Evolutionary conservation across 2,113 vertebrate genomes (phyloP).

Genomic region (Illadopsis cleaveri): DNA sequence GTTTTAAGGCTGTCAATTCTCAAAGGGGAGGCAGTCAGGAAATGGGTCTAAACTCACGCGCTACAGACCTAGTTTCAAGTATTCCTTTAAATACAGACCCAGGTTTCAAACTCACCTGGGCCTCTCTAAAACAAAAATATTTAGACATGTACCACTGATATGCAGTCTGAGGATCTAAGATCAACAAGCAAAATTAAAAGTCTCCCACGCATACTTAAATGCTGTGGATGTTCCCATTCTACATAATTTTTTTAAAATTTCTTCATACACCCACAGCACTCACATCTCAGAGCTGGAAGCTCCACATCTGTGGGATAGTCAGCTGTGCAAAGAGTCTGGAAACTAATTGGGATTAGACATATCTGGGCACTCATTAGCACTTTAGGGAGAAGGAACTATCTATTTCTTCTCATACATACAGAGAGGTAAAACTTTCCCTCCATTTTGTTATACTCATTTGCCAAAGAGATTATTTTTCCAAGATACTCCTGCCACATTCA

Average conservation of each 20-base stretch:
- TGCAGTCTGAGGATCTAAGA: background rate
- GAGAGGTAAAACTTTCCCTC: background rate
- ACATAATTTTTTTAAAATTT: background rate
- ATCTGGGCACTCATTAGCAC: background rate
- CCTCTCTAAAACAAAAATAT: background rate
- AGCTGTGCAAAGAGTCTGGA: background rate
- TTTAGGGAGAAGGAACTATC: background rate
- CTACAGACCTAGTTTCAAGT: background rate
- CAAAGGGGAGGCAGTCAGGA: background rate
- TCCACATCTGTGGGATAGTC: background rate
- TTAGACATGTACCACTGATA: background rate
- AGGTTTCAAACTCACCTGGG: background rate
- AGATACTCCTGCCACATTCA: background rate
- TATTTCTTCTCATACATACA: background rate
- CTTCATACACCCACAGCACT: background rate
- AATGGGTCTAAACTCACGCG: background rate
- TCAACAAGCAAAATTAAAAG: background rate
- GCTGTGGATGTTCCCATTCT: background rate
- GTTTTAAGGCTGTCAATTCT: background rate
- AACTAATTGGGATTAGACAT: background rate
- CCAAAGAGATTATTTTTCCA: background rate
- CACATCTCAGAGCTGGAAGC: background rate
- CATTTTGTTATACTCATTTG: background rate
- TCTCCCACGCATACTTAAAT: background rate
- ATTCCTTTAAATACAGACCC: background rate